These are phyloP conservation scores for Ctenomys sociabilis DNA, from an alignment of 2,113 vertebrate species.

Conservation along the genomic window DNA sequence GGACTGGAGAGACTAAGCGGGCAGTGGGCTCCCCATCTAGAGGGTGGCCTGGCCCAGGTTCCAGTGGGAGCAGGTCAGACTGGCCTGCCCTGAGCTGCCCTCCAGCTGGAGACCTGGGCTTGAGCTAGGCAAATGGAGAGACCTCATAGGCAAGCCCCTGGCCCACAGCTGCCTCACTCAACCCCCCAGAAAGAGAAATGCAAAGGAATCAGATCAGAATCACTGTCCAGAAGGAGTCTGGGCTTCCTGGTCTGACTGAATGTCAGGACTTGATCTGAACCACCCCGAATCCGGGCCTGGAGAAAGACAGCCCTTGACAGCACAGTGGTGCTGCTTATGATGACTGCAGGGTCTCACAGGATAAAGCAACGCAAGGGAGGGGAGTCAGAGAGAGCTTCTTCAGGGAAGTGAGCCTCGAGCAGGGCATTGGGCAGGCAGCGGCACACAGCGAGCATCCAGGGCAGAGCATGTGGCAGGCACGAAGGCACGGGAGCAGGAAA, in stretches of 20 bases:
- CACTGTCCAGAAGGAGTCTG: background rate
- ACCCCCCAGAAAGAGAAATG: background rate
- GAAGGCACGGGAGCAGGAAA: background rate
- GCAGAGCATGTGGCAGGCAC: background rate
- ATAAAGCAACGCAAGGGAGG: background rate
- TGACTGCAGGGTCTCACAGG: background rate
- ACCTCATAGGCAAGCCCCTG: background rate
- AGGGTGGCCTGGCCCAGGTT: background rate
- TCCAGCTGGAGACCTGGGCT: background rate
- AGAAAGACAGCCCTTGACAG: background rate
- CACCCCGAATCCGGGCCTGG: background rate
- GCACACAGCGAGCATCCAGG: background rate
- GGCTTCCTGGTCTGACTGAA: background rate
- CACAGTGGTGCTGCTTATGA: too few relatives aligned
- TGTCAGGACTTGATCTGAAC: background rate
- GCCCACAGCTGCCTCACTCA: background rate
- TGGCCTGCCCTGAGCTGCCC: background rate
- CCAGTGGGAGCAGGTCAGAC: background rate
- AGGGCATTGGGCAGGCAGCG: background rate
- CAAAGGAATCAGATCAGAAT: background rate
- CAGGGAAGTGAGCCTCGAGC: background rate
- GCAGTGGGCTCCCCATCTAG: background rate
- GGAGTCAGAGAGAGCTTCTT: background rate
- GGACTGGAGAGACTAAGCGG: background rate
- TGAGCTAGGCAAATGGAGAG: background rate